Evolutionary conservation across 92 coral and sea anemone genomes (phyloP), one percentile per base, ranked within the genome.

Genomic region (Desmophyllum pertusum): DNA sequence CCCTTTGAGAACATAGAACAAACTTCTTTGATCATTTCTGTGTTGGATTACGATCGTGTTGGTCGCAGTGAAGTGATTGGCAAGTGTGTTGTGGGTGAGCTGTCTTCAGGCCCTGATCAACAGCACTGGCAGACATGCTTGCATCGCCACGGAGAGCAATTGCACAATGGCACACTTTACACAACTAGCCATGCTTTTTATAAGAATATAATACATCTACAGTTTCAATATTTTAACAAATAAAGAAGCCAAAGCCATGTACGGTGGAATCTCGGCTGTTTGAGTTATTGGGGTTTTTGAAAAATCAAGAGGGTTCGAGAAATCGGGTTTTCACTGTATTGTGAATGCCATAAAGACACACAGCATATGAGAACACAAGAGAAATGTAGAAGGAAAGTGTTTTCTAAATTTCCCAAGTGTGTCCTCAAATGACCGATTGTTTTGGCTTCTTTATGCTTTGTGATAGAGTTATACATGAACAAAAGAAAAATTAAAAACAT

Each of bases 11-110:
- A 92, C 89, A 94, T 96, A 65, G 99, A 96, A 30, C 93, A 88
- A 51, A 88, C 95, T 4, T 96, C 99, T 27, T 80, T 96, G 48
- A 92, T 96, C 74, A 90, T 96, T 46, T 93, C 96, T 10, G 98
- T 92, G 39, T 70, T 96, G 73, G 99, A 96, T 79, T 96, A 91
- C 79, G 99, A 96, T 85, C 90, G 99, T 31, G 94, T 96, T 74
- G 98, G 98, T 19, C 93, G 91, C 77, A 96, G 99, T 73, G 99
- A 96, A 76, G 91, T 96, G 46, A 96, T 96, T 39, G 99, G 99
- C n/a, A 96, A 94, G 72, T 92, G 97, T 62, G 95, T 96, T 41
- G 98, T 96, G 42, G 99, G 99, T 10, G 99, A 95, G 69, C 76
- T 96, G 41, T 96, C 99, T 2, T 73, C 95, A 45, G 99, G 99